Conservation (phyloP, 2,888 invertebrate species). For the Lumbricus terrestris region DNA sequence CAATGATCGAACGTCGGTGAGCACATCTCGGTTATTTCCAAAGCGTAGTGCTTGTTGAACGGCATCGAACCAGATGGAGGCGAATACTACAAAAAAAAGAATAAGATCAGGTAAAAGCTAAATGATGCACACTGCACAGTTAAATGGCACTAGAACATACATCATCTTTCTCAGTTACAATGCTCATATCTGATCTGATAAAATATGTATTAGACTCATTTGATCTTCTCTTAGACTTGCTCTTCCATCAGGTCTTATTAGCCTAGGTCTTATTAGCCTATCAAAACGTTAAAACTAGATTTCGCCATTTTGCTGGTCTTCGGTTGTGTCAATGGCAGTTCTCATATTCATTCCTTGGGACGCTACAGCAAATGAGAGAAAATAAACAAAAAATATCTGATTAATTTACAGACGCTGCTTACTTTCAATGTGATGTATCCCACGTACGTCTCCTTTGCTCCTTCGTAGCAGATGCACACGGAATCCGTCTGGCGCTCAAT, state of each 20-base stretch:
- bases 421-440: conserved; percentile 93
- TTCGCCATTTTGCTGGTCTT: no score
- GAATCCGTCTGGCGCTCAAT: conserved; percentile 84
- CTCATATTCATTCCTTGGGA: no score
- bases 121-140: background rate
- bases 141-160: background rate
- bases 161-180: background rate
- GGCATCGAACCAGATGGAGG: conserved; percentile 86
- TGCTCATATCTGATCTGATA: no score
- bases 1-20: conserved; percentile 97
- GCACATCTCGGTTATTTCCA: conserved; percentile 96
- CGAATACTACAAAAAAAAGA: conserved; percentile 62
- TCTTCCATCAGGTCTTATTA: no score
- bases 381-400: background rate
- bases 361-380: no score
- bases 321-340: no score
- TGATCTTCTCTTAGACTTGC: no score
- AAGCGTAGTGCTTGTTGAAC: conserved; percentile 95
- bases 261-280: no score
- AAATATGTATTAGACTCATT: no score
- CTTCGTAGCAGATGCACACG: conserved; percentile 93
- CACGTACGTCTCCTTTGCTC: conserved; percentile 88
- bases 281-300: no score
- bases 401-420: conserved; percentile 19
- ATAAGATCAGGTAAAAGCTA: background rate